Evolutionary conservation across 2,113 vertebrate genomes (phyloP).

Genomic region (Perca fluviatilis): DNA sequence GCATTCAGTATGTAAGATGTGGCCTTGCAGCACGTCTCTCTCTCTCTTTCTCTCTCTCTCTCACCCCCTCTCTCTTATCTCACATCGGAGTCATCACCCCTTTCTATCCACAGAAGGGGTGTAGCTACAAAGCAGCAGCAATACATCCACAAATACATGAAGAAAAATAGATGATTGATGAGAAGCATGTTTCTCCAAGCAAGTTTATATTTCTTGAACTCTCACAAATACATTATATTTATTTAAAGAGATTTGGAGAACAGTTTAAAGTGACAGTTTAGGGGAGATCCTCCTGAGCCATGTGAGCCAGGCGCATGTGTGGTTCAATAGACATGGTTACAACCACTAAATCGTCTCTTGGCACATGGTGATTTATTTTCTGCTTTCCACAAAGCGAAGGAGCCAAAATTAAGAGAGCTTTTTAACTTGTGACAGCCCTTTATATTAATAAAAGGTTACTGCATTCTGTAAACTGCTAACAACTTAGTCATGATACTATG

Average conservation of each 20-base stretch:
- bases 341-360: not conserved
- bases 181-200: not conserved
- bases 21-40: conserved; percentile 32
- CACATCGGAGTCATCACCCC: not conserved
- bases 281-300: not conserved
- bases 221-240: not conserved
- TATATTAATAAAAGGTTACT: not conserved
- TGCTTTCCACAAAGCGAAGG: not conserved
- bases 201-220: not conserved
- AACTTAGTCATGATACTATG: not conserved
- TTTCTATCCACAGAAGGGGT: not conserved
- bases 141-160: not conserved
- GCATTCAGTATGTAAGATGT: not conserved
- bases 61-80: conserved; percentile 10
- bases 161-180: not conserved
- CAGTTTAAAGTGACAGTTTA: conserved; percentile 1
- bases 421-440: not conserved
- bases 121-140: not conserved
- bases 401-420: not conserved
- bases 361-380: not conserved
- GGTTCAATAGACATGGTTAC: conserved; percentile 9
- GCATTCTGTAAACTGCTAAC: not conserved
- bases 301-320: not conserved
- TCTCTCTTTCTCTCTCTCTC: not conserved
- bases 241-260: not conserved